Evolutionary conservation across 1,140 invertebrate species (phyloP), one percentile per base, ranked within the genome.

Genomic region (Macrocentrus cingulum): DNA sequence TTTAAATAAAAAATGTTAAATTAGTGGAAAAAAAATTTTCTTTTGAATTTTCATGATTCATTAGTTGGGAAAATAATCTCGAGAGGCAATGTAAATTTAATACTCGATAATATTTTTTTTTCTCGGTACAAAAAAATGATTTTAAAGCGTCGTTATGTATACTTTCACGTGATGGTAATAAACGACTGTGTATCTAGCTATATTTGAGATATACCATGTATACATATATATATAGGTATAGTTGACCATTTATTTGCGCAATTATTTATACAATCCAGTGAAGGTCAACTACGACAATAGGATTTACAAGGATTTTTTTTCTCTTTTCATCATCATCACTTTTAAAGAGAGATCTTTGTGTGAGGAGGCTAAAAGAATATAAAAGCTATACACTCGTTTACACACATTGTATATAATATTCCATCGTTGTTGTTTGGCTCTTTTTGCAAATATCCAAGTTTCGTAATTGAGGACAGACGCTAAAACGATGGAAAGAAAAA

Each of bases 241-340:
- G n/a, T n/a, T n/a, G n/a, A n/a, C n/a, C n/a, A n/a, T n/a, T n/a
- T n/a, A 61, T 70, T 70, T 70, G 62, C 59, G 66, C 62, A 69
- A 70, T 63, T 50, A 46, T 41, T 49, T 32, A 29, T 48, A 61
- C 22, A 45, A 49, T 37, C 49, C 44, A 36, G n/a, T 61, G 64
- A 68, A 65, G 62, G 64, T 69, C 65, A 62, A 29, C 25, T 29
- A 37, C 56, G 64, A 67, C 67, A 70, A 69, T 69, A 58, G 58
- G 52, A 64, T 60, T 62, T 50, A 51, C 60, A 60, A 67, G 55
- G 59, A 56, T 60, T 61, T 49, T 49, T 61, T 39, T 60, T 54
- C 52, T 55, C 37, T 57, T 15, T 56, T 18, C 46, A 11, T 55
- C 18, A n/a, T n/a, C n/a, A n/a, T n/a, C n/a, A n/a, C 16, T 18